Conservation (phyloP, 2,113 vertebrate species). For the Saimiri boliviensis region DNA sequence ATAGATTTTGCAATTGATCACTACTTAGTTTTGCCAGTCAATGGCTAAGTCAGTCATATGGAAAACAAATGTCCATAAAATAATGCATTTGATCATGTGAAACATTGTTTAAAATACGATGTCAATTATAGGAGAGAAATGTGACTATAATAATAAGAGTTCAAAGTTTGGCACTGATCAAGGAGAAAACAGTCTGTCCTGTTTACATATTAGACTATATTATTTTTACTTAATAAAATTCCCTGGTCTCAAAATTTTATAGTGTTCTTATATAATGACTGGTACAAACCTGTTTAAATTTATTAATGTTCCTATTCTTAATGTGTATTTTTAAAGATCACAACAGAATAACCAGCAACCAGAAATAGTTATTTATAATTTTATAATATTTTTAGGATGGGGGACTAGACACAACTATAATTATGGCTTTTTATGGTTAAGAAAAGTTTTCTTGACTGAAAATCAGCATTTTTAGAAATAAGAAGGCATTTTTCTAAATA, state of each 20-base stretch:
- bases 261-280: background rate
- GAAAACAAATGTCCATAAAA: background rate
- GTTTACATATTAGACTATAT: background rate
- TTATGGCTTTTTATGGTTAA: background rate
- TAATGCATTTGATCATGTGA: background rate
- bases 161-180: background rate
- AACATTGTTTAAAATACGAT: background rate
- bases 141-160: background rate
- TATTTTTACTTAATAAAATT: background rate
- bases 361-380: background rate
- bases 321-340: background rate
- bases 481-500: background rate
- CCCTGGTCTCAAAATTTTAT: background rate
- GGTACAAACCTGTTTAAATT: background rate
- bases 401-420: background rate
- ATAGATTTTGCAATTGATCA: background rate
- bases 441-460: background rate
- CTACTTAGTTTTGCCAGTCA: background rate
- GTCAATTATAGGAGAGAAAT: background rate
- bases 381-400: background rate
- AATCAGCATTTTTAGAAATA: background rate
- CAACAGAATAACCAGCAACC: background rate
- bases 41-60: background rate
- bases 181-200: fast-evolving
- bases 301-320: background rate